Evolutionary conservation across 2,113 vertebrate genomes (phyloP).

Genomic region (Stigmatopora argus): DNA sequence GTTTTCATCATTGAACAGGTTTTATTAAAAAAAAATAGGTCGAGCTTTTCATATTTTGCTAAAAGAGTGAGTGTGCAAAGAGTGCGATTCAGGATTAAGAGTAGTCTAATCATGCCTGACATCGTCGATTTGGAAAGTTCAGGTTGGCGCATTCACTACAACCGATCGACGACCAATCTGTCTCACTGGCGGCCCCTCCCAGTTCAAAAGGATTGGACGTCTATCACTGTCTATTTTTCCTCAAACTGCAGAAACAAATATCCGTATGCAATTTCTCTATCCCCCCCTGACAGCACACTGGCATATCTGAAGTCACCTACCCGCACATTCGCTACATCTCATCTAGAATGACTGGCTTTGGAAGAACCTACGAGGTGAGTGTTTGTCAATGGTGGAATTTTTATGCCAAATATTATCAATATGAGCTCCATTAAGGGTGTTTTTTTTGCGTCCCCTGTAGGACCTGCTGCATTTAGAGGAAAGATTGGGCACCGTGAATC

Average conservation of each 20-base stretch:
- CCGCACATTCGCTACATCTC: conserved; percentile 99
- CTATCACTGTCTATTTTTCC: neutral
- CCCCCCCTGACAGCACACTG: conserved; percentile 63
- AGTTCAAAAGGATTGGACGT: no score
- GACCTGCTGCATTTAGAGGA: conserved; percentile 98
- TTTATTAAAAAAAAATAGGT: no score
- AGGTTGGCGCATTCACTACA: no score
- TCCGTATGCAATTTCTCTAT: neutral
- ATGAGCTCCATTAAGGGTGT: neutral
- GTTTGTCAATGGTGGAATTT: neutral
- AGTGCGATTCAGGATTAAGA: no score
- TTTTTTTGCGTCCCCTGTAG: conserved; percentile 52
- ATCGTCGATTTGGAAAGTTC: no score
- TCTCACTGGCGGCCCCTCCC: no score
- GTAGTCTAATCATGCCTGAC: no score
- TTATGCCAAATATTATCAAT: neutral
- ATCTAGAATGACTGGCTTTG: conserved; percentile 92
- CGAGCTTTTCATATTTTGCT: no score
- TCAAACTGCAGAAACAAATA: neutral
- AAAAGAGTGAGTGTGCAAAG: no score
- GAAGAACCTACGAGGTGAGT: conserved; percentile 91
- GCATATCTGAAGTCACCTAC: conserved; percentile 81
- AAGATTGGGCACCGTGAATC: conserved; percentile 94
- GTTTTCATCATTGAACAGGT: no score
- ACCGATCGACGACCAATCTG: no score